Percentiles rank a stretch among this genome's conserved stretches.
These are phyloP conservation scores for Drosophila subsilvestris DNA, from an alignment of 2,888 invertebrate genomes.

Conservation along the genomic window DNA sequence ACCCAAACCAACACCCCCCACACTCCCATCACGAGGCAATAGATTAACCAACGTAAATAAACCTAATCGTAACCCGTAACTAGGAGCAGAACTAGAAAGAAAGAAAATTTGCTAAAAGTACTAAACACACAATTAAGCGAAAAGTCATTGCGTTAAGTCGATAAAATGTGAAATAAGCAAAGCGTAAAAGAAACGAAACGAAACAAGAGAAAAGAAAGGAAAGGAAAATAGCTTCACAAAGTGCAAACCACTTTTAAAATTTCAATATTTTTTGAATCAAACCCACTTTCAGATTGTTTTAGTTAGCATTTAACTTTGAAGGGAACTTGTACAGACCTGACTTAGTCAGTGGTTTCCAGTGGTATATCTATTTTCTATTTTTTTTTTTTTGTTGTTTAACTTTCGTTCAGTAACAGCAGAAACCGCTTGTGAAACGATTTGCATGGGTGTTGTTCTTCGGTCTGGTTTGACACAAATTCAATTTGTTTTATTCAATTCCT, in stretches of 20 bases:
- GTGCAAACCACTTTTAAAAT: slow-evolving; percentile 38
- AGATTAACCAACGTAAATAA: slow-evolving; percentile 45
- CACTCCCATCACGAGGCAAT: slow-evolving; percentile 53
- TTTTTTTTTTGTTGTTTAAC: background rate
- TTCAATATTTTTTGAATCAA: slow-evolving; percentile 34
- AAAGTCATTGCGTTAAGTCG: slow-evolving; percentile 76
- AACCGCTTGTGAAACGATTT: slow-evolving; percentile 44
- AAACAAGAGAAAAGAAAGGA: background rate
- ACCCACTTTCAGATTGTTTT: slow-evolving; percentile 66
- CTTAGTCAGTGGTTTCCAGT: slow-evolving; percentile 60
- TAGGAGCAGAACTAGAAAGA: slow-evolving; percentile 46
- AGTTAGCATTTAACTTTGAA: slow-evolving; percentile 71
- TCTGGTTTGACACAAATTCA: slow-evolving; percentile 60
- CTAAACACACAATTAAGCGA: slow-evolving; percentile 57
- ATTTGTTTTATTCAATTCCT: slow-evolving; percentile 64
- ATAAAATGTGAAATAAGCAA: slow-evolving; percentile 26
- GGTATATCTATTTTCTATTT: slow-evolving; percentile 18
- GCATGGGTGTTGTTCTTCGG: slow-evolving; percentile 19
- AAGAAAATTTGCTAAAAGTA: slow-evolving; percentile 25
- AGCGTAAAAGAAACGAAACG: slow-evolving; percentile 7
- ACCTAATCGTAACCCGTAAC: slow-evolving; percentile 41
- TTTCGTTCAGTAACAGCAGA: slow-evolving; percentile 48
- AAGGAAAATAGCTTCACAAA: slow-evolving; percentile 41
- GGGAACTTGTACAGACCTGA: slow-evolving; percentile 63
- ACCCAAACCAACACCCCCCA: slow-evolving; percentile 5